These are phyloP conservation scores for Sinopyrophorus schimmeli DNA, from an alignment of 2,888 invertebrate species.

Conservation along the genomic window DNA sequence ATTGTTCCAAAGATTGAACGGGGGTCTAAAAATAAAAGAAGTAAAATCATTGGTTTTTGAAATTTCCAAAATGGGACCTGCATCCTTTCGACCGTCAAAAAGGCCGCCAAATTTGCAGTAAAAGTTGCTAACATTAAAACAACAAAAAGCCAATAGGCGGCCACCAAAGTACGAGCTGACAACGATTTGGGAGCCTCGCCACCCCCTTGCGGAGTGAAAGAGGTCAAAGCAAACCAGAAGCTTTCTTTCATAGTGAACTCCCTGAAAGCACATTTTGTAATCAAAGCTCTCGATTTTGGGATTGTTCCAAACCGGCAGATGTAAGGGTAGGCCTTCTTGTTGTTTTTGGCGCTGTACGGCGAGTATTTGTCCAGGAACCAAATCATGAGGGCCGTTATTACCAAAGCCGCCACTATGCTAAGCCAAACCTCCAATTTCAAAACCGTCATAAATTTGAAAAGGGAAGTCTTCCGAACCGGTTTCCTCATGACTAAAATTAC, in stretches of 20 bases:
- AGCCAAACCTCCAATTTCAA: slow-evolving; percentile 86
- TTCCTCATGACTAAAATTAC: slow-evolving; percentile 75
- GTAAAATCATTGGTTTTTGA: neutral
- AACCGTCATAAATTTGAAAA: slow-evolving; percentile 94
- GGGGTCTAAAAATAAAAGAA: slow-evolving; percentile 64
- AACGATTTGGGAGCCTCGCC: slow-evolving; percentile 88
- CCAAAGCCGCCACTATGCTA: slow-evolving; percentile 80
- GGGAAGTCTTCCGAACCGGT: slow-evolving; percentile 76
- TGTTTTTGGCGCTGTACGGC: slow-evolving; percentile 69
- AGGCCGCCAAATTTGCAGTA: slow-evolving; percentile 85
- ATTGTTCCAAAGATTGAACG: slow-evolving; percentile 83
- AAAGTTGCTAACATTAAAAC: slow-evolving; percentile 91
- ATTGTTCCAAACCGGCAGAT: slow-evolving; percentile 13
- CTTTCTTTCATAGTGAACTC: slow-evolving; percentile 89
- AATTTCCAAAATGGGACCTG: slow-evolving; percentile 60
- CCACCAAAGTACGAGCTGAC: slow-evolving; percentile 82
- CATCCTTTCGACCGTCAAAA: slow-evolving; percentile 89
- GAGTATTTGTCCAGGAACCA: slow-evolving; percentile 90
- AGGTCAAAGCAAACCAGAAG: slow-evolving; percentile 91
- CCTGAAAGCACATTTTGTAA: slow-evolving; percentile 57
- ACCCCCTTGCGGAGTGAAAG: slow-evolving; percentile 91
- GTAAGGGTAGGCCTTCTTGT: slow-evolving; percentile 11
- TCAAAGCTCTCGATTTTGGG: too few relatives aligned
- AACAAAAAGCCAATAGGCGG: slow-evolving; percentile 91
- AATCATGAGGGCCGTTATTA: slow-evolving; percentile 82